Conservation (phyloP, 2,113 vertebrate species). For the Apistogramma diplotaenia region DNA sequence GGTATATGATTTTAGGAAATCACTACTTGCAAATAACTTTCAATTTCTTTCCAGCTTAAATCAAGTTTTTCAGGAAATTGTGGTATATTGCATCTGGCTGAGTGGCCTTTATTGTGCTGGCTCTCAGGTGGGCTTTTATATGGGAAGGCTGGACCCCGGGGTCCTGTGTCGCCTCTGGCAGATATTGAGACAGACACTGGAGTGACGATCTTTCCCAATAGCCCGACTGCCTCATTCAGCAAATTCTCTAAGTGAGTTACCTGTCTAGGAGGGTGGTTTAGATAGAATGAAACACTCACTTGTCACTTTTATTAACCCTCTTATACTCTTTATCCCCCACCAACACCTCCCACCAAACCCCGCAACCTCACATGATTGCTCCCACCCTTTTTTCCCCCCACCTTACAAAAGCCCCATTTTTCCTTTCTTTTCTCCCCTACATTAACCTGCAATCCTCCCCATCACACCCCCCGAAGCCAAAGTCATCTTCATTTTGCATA, state of each 20-base stretch:
- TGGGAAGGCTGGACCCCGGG: slow-evolving; percentile 60
- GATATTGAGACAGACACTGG: slow-evolving; percentile 75
- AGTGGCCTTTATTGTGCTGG: slow-evolving; percentile 70
- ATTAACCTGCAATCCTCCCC: slow-evolving; percentile 65
- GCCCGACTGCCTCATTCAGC: slow-evolving; percentile 68
- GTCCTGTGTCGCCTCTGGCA: slow-evolving; percentile 67
- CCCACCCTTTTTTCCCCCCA: slow-evolving; percentile 28
- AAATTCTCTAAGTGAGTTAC: slow-evolving; percentile 76
- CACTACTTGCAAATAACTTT: slow-evolving; percentile 74
- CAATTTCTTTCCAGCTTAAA: slow-evolving; percentile 68
- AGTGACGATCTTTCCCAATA: slow-evolving; percentile 63
- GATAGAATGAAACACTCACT: slow-evolving; percentile 78
- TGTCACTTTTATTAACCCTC: slow-evolving; percentile 78
- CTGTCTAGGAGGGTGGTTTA: slow-evolving; percentile 69
- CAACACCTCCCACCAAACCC: slow-evolving; percentile 28
- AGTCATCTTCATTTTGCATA: slow-evolving; percentile 76
- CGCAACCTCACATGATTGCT: slow-evolving; percentile 28
- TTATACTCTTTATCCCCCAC: slow-evolving; percentile 48
- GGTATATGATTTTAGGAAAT: slow-evolving; percentile 72
- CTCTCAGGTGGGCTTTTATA: slow-evolving; percentile 71
- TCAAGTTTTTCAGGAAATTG: slow-evolving; percentile 71
- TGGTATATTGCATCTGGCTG: slow-evolving; percentile 65
- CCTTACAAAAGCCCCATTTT: slow-evolving; percentile 46
- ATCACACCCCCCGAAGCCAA: slow-evolving; percentile 68
- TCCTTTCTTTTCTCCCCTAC: slow-evolving; percentile 60